Evolutionary conservation across 2,113 vertebrate species (phyloP), one percentile per base, ranked within the genome.

Genomic region (Lophius piscatorius): DNA sequence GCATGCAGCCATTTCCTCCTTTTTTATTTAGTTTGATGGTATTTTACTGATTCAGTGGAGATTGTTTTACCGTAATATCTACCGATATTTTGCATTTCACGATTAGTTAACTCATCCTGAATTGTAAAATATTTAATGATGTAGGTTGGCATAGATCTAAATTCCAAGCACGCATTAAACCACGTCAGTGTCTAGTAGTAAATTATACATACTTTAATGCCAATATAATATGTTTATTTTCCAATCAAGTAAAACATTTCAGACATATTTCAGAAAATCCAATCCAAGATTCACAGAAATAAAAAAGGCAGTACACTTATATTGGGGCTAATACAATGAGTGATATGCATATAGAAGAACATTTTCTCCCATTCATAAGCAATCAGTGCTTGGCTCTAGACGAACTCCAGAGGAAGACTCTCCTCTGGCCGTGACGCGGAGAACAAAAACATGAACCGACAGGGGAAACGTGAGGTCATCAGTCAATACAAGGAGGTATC

Each of bases 191-290:
- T 63, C 50, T 67, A 65, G 36, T 78, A 70, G 48, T 63, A 85
- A 87, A 85, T 76, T 63, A 79, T 69, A 83, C 76, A 80, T 74
- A 72, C 39, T 83, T 84, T 80, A 83, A 85, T 89, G 78, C 78
- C 78, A 82, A 82, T 84, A 89, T 84, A 87, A 89, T 87, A 81
- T 29, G 78, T 87, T 91, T 87, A 85, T 86, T 89, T 87, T 88
- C 78, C 81, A 87, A 86, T 88, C 82, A 87, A 85, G 83, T 88
- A 84, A 87, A 87, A 88, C 85, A 85, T 85, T 88, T 80, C 81
- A 82, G 73, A 90, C 83, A 82, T 87, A 48, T 84, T 84, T 77
- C n/a, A 62, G 80, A 41, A 81, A 85, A 87, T 85, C 74, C 73
- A 87, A 82, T 77, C 70, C 83, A 86, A 81, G 83, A 80, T 86